These are phyloP conservation scores for Cottus gobio DNA, from an alignment of 2,113 vertebrate species.

Conservation along the genomic window DNA sequence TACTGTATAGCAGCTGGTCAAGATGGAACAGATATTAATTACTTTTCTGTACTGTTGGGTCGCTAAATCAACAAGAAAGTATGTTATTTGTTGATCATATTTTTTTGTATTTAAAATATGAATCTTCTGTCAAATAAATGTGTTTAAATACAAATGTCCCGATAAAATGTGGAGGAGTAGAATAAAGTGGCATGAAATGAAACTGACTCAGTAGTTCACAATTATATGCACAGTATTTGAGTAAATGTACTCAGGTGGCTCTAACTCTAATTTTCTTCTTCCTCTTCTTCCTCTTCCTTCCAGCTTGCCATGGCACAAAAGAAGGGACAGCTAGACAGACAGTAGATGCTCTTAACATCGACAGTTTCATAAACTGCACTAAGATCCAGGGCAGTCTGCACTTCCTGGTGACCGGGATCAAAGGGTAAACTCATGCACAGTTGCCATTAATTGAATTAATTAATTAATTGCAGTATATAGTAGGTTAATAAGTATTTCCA, in stretches of 20 bases:
- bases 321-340: slow-evolving; percentile 83
- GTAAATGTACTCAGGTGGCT: background rate
- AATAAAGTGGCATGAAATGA: background rate
- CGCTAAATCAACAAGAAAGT: background rate
- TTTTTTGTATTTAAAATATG: background rate
- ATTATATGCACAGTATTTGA: background rate
- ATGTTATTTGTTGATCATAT: background rate
- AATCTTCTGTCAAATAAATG: background rate
- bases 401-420: slow-evolving; percentile 91
- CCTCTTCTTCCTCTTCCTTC: background rate
- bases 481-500: background rate
- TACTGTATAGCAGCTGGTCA: background rate
- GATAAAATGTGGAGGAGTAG: background rate
- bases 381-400: slow-evolving; percentile 94
- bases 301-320: slow-evolving; percentile 88
- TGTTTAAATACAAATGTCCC: background rate
- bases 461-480: background rate
- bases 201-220: background rate
- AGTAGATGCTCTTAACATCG: slow-evolving; percentile 91
- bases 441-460: background rate
- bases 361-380: slow-evolving; percentile 94
- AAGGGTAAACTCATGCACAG: slow-evolving; percentile 83
- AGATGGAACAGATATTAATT: background rate
- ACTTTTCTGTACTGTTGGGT: background rate
- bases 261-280: background rate